Conservation (phyloP, 1,140 invertebrate species). For the Macrocentrus cingulum region DNA sequence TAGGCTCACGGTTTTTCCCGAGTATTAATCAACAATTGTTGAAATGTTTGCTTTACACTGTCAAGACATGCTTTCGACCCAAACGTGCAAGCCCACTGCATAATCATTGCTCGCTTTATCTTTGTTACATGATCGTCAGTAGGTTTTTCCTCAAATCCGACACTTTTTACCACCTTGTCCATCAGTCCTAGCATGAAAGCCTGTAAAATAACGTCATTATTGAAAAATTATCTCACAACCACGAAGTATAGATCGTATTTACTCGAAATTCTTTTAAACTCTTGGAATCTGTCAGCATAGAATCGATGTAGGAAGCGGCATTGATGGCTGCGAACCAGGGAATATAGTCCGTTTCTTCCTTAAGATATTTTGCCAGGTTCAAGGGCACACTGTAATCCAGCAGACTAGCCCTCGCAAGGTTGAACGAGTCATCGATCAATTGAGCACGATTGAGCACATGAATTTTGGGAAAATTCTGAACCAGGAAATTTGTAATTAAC, state of each 20-base stretch:
- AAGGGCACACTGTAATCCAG: conserved; percentile 60
- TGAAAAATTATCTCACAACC: no score
- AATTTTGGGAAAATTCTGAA: conserved; percentile 58
- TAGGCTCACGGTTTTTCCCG: conserved; percentile 31
- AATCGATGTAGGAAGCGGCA: no score
- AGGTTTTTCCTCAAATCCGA: conserved; percentile 11
- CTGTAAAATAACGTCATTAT: not conserved
- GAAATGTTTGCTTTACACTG: conserved; percentile 64
- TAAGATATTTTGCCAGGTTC: conserved; percentile 63
- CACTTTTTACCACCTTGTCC: not conserved
- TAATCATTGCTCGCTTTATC: conserved; percentile 65
- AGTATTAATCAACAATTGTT: conserved; percentile 64
- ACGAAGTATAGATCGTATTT: no score
- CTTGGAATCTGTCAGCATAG: no score
- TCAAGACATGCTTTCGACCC: conserved; percentile 65
- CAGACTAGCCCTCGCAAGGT: conserved; percentile 64
- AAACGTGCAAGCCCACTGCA: conserved; percentile 68
- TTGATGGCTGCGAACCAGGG: conserved; percentile 62
- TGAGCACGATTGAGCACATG: conserved; percentile 73
- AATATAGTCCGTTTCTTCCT: conserved; percentile 64
- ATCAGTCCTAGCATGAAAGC: conserved; percentile 6
- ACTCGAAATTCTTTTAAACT: no score
- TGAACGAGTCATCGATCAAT: conserved; percentile 74
- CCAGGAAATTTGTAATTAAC: conserved; percentile 56
- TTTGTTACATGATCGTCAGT: conserved; percentile 64